Evolutionary conservation across 2,888 invertebrate species (phyloP), one percentile per base, ranked within the genome.

Genomic region (Platycheirus albimanus): DNA sequence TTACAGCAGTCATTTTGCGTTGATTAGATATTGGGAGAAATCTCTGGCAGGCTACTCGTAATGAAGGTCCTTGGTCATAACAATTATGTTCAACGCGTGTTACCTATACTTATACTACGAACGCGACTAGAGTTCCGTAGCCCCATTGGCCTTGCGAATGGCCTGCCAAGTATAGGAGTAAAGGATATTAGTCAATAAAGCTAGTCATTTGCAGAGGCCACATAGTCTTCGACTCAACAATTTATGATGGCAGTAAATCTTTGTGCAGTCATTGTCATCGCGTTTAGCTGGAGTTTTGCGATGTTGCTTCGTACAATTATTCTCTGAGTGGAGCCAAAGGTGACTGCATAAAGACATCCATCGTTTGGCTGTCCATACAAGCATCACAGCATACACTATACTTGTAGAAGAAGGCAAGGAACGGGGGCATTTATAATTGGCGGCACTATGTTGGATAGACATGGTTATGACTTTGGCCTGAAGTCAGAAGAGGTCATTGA

Each of bases 201-300:
- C 36, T 54, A 28, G 63, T 54, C 30, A 8, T 54, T 30, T 15
- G 11, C 30, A 56, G 24, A 43, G 58, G 49, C 47, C 30, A 33
- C 38, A 71, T 17, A 69, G 52, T 52, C 52, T 69, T 56, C 58
- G 54, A 70, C 41, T 56, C 15, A n/a, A 64, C 47, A 64, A 81
- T 81, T 81, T 81, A 81, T 81, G 81, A 52, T 52, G 41, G 71
- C 41, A 54, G 76, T 81, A 63, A 76, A 81, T 81, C 66, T 76
- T 76, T 28, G n/a, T 52, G 30, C 30, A 78, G 24, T 66, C 64
- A 58, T 51, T 56, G 24, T 38, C 45, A n/a, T 49, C 61, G 13
- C 45, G 36, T 17, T 17, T 45, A n/a, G 33, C 15, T 45, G n/a
- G 45, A 52, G 17, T 15, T 10, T 47, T 64, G 17, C 33, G 24